These are phyloP conservation scores for Coecobrya sp. DNA, from an alignment of 2,888 invertebrate genomes.

Conservation along the genomic window DNA sequence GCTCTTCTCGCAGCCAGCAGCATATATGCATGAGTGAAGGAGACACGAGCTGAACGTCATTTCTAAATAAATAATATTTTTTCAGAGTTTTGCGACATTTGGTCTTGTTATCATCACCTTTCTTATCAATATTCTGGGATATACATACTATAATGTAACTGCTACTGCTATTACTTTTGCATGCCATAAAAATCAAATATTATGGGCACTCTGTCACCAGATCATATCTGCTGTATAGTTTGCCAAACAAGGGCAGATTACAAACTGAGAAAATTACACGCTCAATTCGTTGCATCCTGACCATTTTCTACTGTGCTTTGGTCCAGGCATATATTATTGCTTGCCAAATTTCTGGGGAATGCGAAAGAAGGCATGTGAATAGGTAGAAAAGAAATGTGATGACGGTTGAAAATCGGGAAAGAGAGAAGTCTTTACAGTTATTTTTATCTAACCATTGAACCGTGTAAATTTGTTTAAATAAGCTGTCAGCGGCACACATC, in stretches of 20 bases:
- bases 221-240: neutral
- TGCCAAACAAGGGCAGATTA: conserved; percentile 5
- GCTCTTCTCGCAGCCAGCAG: too few species aligned
- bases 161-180: neutral
- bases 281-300: neutral
- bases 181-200: conserved; percentile 37
- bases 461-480: conserved; percentile 32
- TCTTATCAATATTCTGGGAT: conserved; percentile 7
- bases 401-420: conserved; percentile 7
- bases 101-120: conserved; percentile 28
- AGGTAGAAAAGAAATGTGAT: conserved; percentile 2
- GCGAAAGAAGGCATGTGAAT: neutral
- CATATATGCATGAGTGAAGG: neutral
- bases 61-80: neutral
- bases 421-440: neutral
- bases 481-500: conserved; percentile 48
- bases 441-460: neutral
- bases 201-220: conserved; percentile 23
- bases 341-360: neutral
- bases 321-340: neutral
- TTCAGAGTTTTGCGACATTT: conserved; percentile 2
- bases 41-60: neutral
- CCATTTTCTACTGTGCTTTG: neutral
- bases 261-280: neutral
- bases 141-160: neutral